A percentile compares a stretch with the other conserved stretches of the same genome.
Evolutionary conservation across 2,888 invertebrate genomes (phyloP).

Genomic region (Dasysyrphus tricinctus): DNA sequence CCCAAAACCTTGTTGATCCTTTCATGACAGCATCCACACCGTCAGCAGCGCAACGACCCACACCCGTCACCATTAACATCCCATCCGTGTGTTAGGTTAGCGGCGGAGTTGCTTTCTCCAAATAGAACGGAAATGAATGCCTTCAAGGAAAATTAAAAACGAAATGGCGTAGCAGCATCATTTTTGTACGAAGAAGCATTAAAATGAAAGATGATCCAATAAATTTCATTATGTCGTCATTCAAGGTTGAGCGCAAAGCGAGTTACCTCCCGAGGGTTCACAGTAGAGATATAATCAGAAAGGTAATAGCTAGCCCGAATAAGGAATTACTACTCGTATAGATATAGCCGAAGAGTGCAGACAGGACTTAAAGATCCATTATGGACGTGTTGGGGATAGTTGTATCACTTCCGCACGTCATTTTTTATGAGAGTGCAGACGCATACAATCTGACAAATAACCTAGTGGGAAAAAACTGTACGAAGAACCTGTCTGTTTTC

Average conservation of each 20-base stretch:
- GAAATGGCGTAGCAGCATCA: slow-evolving; percentile 64
- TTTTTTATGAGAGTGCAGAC: slow-evolving; percentile 51
- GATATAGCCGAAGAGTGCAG: background rate
- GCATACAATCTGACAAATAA: slow-evolving; percentile 69
- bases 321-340: slow-evolving; percentile 56
- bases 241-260: slow-evolving; percentile 39
- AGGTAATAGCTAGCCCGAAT: slow-evolving; percentile 52
- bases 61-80: slow-evolving; percentile 9
- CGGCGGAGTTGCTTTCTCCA: slow-evolving; percentile 1
- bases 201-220: slow-evolving; percentile 73
- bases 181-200: slow-evolving; percentile 61
- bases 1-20: slow-evolving; percentile 59
- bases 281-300: slow-evolving; percentile 54
- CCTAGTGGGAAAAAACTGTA: slow-evolving; percentile 32
- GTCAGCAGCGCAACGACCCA: slow-evolving; percentile 5
- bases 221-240: slow-evolving; percentile 72
- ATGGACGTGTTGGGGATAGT: slow-evolving; percentile 38
- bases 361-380: slow-evolving; percentile 22
- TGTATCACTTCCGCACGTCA: slow-evolving; percentile 46
- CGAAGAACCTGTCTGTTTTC: background rate
- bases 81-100: slow-evolving; percentile 28
- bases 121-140: slow-evolving; percentile 53
- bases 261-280: slow-evolving; percentile 8
- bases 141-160: slow-evolving; percentile 72
- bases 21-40: slow-evolving; percentile 56